phyloP scores from a whole-genome alignment of 2,113 vertebrate species.

The Colossoma macropomum region DNA sequence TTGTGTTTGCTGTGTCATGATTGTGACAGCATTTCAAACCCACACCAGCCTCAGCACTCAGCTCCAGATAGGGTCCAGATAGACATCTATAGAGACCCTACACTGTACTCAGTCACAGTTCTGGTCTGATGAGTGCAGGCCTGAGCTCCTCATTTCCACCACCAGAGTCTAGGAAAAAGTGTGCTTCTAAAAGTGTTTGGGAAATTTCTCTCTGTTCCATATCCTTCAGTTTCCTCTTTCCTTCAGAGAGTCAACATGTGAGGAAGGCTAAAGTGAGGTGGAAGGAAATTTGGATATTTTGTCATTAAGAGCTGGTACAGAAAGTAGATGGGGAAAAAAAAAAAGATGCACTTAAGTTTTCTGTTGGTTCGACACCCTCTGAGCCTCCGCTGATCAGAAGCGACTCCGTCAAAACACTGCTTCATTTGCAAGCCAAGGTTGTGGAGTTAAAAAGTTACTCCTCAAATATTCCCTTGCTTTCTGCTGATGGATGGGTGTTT shows the following conservation, averaged over 20 bases:
- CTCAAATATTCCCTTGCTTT: constrained; percentile 64
- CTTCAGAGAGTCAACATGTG: background rate
- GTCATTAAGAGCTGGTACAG: background rate
- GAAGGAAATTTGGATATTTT: background rate
- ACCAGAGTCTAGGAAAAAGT: background rate
- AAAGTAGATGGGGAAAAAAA: constrained; percentile 8
- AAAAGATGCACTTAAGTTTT: constrained; percentile 39
- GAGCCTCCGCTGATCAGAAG: constrained; percentile 62
- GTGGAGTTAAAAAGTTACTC: constrained; percentile 42
- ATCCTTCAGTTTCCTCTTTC: background rate
- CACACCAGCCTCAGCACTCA: background rate
- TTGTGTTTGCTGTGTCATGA: background rate
- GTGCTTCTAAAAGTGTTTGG: background rate
- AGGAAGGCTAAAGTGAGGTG: background rate
- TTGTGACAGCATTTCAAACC: background rate
- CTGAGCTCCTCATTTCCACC: background rate
- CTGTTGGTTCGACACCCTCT: constrained; percentile 49
- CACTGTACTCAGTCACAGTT: background rate
- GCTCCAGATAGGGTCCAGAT: background rate
- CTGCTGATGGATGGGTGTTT: constrained; percentile 58
- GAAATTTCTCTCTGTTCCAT: background rate
- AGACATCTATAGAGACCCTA: background rate
- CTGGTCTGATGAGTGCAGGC: background rate
- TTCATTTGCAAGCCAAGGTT: constrained; percentile 42
- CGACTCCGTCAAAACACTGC: constrained; percentile 47